A percentile compares a stretch with the other conserved stretches of the same genome.
Evolutionary conservation across 2,113 vertebrate species (phyloP).

Genomic region (Sylvietta virens): DNA sequence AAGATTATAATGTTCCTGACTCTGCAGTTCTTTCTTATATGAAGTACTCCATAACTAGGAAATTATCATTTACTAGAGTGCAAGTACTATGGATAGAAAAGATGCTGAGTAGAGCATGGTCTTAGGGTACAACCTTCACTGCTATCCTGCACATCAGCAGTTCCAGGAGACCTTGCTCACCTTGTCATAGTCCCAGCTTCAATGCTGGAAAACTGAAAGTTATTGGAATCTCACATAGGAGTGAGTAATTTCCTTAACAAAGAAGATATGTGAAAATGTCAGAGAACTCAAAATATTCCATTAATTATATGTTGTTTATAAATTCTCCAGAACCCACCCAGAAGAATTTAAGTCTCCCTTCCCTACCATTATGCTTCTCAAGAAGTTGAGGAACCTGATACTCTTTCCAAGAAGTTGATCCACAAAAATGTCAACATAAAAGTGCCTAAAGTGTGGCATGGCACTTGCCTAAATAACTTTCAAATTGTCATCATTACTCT

Average conservation of each 20-base stretch:
- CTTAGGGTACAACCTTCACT: not conserved
- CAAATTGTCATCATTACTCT: not conserved
- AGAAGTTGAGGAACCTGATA: not conserved
- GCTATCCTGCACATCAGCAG: not conserved
- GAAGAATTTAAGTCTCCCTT: not conserved
- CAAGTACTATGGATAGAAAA: not conserved
- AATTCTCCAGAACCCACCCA: not conserved
- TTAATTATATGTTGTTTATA: not conserved
- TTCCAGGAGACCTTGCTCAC: not conserved
- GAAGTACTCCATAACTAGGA: not conserved
- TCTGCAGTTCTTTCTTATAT: not conserved
- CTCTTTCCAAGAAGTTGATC: not conserved
- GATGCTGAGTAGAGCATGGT: rapidly evolving
- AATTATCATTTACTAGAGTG: not conserved
- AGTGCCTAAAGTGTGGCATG: not conserved
- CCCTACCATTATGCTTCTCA: not conserved
- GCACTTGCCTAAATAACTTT: not conserved
- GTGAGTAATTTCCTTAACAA: not conserved
- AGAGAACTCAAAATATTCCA: not conserved
- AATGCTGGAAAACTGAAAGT: not conserved
- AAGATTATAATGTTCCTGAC: not conserved
- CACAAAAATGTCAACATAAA: not conserved
- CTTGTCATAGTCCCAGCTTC: not conserved
- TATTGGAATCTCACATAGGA: not conserved
- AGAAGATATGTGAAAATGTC: not conserved